Base-by-base conservation (phyloP, 2,888 invertebrate genomes). In the Limnephilus lunatus region DNA sequence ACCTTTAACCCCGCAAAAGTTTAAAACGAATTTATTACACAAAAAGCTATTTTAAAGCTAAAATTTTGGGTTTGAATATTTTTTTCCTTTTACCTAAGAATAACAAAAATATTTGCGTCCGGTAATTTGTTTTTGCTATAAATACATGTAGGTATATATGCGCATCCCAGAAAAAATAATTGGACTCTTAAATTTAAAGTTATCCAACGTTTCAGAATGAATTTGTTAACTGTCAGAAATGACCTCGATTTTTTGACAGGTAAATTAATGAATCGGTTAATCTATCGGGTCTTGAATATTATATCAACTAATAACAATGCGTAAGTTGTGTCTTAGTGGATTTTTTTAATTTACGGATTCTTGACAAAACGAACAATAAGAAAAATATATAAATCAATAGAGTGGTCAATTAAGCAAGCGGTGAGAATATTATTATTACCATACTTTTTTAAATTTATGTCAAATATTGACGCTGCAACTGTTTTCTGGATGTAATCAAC, bases 31-130 rank as follows among this genome's bases (percentile, higher is more conserved):
- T 83, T 83, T 83, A 83, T 83, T 35, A 35, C 25, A 19, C 35
- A 83, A 19, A 32, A 83, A 83, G 83, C 83, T 35, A 35, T 83
- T 35, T 83, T 83, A 35, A 32, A 5, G 35, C 11, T 83, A 25
- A 83, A 83, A 2, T 83, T 83, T 35, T 25, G 25, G 9, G 25
- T 83, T 83, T 83, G 83, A 83, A 35, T 35, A 32, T 83, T n/a
- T n/a, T n/a, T n/a, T n/a, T 25, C 35, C 25, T 25, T 83, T 83
- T 35, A 35, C 19, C 35, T 35, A 83, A 83, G 83, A 83, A 83
- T 9, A 35, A 83, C 83, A 83, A 83, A 68, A 83, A 83, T 35
- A 83, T 83, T 83, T 83, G 35, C 35, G 25, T 83, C 35, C 83
- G 32, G 83, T 19, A 35, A 83, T 83, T 83, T 83, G 35, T 83